phyloP scores from a whole-genome alignment of 2,888 invertebrate species.

The Furcula furcula region DNA sequence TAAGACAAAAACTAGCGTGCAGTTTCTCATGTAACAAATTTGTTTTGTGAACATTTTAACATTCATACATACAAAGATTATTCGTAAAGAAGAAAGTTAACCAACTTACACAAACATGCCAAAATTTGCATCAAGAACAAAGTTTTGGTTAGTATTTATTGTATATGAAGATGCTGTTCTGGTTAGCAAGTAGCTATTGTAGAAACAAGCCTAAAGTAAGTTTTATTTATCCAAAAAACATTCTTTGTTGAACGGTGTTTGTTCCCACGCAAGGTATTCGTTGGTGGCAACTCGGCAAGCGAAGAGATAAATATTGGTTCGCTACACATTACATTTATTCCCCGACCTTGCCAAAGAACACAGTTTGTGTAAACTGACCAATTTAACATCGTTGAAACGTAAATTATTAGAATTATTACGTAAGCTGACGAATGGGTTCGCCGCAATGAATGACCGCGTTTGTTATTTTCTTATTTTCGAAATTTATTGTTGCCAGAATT shows the following conservation, averaged over 20 bases:
- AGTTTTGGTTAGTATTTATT: too few relatives aligned
- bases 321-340: constrained; percentile 46
- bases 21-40: constrained; percentile 21
- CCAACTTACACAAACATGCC: constrained; percentile 49
- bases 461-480: too few relatives aligned
- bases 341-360: constrained; percentile 51
- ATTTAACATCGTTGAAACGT: constrained; percentile 3
- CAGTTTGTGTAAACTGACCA: constrained; percentile 18
- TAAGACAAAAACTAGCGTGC: constrained; percentile 17
- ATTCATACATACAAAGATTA: constrained; percentile 19
- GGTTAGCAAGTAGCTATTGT: constrained; percentile 7
- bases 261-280: constrained; percentile 71
- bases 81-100: constrained; percentile 48
- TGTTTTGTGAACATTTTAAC: constrained; percentile 20
- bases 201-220: not conserved
- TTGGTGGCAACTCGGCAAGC: constrained; percentile 70
- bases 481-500: too few relatives aligned
- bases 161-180: too few relatives aligned
- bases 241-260: constrained; percentile 23
- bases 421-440: not conserved
- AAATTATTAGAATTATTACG: constrained; percentile 1
- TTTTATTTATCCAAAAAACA: constrained; percentile 21
- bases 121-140: constrained; percentile 60
- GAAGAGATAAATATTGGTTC: constrained; percentile 75
- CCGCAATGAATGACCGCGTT: too few relatives aligned